Conservation (phyloP, 2,888 invertebrate genomes). For the Graphium colonna region DNA sequence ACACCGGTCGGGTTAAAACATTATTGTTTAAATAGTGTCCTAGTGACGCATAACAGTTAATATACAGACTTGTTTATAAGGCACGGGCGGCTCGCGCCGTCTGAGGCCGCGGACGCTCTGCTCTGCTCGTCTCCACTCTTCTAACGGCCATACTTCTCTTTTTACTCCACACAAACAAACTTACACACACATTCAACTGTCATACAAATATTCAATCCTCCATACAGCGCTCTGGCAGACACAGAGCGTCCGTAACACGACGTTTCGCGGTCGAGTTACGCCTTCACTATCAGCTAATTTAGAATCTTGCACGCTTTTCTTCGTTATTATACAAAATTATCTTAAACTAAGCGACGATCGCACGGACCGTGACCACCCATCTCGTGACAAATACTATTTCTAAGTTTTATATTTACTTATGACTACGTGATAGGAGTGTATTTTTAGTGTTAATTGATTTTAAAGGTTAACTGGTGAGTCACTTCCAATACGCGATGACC, state of each 20-base stretch:
- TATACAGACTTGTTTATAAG: conserved; percentile 60
- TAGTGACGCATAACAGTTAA: conserved; percentile 23
- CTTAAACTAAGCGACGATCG: conserved; percentile 10
- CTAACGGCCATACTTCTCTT: too few relatives aligned
- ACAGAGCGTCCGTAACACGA: conserved; percentile 28
- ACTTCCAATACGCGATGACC: too few relatives aligned
- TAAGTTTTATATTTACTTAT: too few relatives aligned
- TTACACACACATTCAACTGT: too few relatives aligned
- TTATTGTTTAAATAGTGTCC: conserved; percentile 2
- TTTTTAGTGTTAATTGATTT: too few relatives aligned
- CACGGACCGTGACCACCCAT: too few relatives aligned
- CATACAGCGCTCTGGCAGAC: neutral
- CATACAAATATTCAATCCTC: too few relatives aligned
- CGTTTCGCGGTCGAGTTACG: conserved; percentile 39
- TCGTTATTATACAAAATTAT: conserved; percentile 31
- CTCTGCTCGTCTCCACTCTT: neutral
- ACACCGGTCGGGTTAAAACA: neutral
- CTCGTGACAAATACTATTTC: too few relatives aligned
- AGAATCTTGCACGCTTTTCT: conserved; percentile 70
- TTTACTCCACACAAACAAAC: too few relatives aligned
- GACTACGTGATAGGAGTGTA: too few relatives aligned
- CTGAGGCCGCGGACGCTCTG: conserved; percentile 14
- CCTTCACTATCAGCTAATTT: conserved; percentile 63
- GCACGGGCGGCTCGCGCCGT: conserved; percentile 55
- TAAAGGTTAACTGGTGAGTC: too few relatives aligned